Conservation (phyloP, 2,797 vertebrate species). For the Craterocephalus amniculus region DNA sequence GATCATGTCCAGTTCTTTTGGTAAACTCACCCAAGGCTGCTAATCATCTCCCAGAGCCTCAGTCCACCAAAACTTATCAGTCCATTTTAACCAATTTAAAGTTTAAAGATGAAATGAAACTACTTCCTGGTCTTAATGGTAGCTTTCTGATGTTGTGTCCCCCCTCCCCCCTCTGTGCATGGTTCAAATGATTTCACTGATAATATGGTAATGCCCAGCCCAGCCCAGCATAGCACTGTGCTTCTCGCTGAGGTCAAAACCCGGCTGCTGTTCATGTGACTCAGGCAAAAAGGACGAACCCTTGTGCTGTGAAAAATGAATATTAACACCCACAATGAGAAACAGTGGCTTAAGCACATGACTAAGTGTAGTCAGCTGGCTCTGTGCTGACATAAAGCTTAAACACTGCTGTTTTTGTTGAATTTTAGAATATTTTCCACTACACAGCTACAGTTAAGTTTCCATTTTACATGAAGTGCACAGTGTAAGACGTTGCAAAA, state of each 20-base stretch:
- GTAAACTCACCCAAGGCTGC: conserved; percentile 16
- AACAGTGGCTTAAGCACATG: conserved; percentile 21
- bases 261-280: conserved; percentile 37
- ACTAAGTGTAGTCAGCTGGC: conserved; percentile 54
- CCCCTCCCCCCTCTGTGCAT: neutral
- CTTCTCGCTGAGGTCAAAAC: conserved; percentile 11
- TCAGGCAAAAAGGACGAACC: conserved; percentile 14
- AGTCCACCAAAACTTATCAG: conserved; percentile 19
- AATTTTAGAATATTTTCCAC: conserved; percentile 31
- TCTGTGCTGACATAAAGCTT: conserved; percentile 46
- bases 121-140: conserved; percentile 29
- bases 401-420: conserved; percentile 63
- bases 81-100: conserved; percentile 13
- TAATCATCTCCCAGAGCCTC: conserved; percentile 17
- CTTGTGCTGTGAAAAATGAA: conserved; percentile 27
- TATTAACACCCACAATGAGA: conserved; percentile 14
- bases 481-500: conserved; percentile 16
- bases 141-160: conserved; percentile 12
- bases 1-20: neutral
- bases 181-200: conserved; percentile 42
- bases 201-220: conserved; percentile 27
- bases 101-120: conserved; percentile 32
- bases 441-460: conserved; percentile 39
- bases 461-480: conserved; percentile 56
- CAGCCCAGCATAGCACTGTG: conserved; percentile 9